Evolutionary conservation across 2,113 vertebrate species (phyloP), one percentile per base, ranked within the genome.

Genomic region (Limanda limanda): DNA sequence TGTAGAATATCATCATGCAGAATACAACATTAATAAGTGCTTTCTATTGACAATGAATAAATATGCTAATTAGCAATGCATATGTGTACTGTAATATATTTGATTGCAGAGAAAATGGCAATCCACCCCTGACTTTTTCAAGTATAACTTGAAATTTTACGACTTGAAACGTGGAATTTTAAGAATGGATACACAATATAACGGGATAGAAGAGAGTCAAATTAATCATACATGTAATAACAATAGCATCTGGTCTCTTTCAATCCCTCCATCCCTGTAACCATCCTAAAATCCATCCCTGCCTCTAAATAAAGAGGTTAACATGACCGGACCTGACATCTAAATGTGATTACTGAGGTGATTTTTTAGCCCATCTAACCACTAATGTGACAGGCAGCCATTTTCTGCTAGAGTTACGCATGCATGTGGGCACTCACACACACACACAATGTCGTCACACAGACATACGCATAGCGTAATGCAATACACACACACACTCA

Each of bases 341-440:
- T 66, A 88, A 88, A 91, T 91, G 74, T 89, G 79, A 91, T 91
- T 91, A 91, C 87, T 81, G 55, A 86, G 87, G 89, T 81, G 83
- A 91, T 91, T 91, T 86, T 91, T 91, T 91, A 91, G 81, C 83
- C 87, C 85, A 88, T 89, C 89, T 74, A 78, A 88, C 85, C 89
- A 86, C 87, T 91, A 91, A 91, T 91, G 87, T 89, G 89, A 89
- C 89, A 91, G 89, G 85, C 85, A 84, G 85, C 89, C 87, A 86
- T 88, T 89, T 86, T 87, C 85, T 27, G 55, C 75, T 75, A 76
- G 51, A 78, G 79, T 81, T 77, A 71, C 80, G 68, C 42, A 48
- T 52, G 45, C 70, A 51, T 27, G 31, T 45, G 31, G 58, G 40
- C 40, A 42, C 51, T 24, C 67, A 31, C 18, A 52, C 52, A 56